These are phyloP conservation scores for Formicarius rufipectus DNA, from an alignment of 2,113 vertebrate genomes.

Conservation along the genomic window DNA sequence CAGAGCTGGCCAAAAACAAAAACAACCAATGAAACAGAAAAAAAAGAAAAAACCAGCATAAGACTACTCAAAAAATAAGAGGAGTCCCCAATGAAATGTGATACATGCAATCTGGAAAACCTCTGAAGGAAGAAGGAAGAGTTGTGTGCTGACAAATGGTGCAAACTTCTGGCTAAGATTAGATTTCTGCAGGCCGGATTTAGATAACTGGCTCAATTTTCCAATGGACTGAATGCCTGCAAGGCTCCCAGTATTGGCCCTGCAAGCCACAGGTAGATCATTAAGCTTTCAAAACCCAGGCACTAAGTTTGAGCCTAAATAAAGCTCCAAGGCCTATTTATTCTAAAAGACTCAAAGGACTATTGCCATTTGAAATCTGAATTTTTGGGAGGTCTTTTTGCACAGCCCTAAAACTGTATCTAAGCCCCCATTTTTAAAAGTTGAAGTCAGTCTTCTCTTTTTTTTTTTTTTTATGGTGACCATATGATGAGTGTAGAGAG, in stretches of 20 bases:
- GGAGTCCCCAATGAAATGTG: background rate
- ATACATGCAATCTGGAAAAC: conserved; percentile 17
- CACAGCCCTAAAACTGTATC: background rate
- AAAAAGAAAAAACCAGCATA: background rate
- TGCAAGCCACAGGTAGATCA: background rate
- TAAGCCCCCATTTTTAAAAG: background rate
- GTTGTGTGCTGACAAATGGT: conserved; percentile 29
- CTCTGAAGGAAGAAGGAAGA: conserved; percentile 30
- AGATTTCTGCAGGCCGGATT: background rate
- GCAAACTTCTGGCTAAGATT: conserved; percentile 15
- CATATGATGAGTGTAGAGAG: background rate
- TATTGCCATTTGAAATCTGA: background rate
- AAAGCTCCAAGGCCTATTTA: background rate
- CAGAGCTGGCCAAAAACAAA: conserved; percentile 4
- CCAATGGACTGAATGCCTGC: background rate
- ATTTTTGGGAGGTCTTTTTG: background rate
- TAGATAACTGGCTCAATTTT: conserved; percentile 11
- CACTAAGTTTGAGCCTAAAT: background rate
- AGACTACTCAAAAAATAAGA: conserved; percentile 1
- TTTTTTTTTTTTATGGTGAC: background rate
- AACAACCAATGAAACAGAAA: background rate
- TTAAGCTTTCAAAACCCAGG: background rate
- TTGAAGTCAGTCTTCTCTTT: background rate
- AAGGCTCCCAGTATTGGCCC: background rate
- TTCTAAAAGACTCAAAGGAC: background rate